Conservation (phyloP, 1,140 invertebrate species). For the Nebria ingens region DNA sequence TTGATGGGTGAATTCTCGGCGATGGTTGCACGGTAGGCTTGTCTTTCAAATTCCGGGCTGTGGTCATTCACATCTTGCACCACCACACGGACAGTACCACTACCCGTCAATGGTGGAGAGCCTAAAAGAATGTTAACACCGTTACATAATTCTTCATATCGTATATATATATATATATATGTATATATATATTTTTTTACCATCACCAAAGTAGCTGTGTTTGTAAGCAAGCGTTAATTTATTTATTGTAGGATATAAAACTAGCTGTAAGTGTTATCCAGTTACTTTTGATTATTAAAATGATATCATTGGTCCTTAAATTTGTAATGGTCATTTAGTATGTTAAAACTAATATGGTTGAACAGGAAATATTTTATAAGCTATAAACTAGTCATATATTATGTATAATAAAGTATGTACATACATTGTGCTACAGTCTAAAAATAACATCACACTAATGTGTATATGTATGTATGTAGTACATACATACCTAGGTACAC, state of each 20-base stretch:
- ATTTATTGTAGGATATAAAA: too few species aligned
- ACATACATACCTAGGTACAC: too few species aligned
- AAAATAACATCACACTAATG: neutral
- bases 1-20: constrained; percentile 66
- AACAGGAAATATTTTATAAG: neutral
- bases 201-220: too few species aligned
- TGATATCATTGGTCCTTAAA: too few species aligned
- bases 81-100: constrained; percentile 73
- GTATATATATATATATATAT: too few species aligned
- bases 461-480: neutral
- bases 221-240: too few species aligned
- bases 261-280: too few species aligned
- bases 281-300: too few species aligned
- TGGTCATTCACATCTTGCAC: constrained; percentile 94
- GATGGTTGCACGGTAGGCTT: constrained; percentile 64
- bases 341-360: neutral
- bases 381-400: neutral
- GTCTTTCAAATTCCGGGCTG: constrained; percentile 69
- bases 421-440: neutral
- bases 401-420: neutral
- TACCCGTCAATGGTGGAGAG: constrained; percentile 77
- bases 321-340: too few species aligned
- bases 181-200: too few species aligned
- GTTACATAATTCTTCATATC: too few species aligned
- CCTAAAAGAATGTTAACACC: constrained; percentile 44